These are phyloP conservation scores for Daktulosphaira vitifoliae DNA, from an alignment of 1,140 invertebrate species.

Conservation along the genomic window DNA sequence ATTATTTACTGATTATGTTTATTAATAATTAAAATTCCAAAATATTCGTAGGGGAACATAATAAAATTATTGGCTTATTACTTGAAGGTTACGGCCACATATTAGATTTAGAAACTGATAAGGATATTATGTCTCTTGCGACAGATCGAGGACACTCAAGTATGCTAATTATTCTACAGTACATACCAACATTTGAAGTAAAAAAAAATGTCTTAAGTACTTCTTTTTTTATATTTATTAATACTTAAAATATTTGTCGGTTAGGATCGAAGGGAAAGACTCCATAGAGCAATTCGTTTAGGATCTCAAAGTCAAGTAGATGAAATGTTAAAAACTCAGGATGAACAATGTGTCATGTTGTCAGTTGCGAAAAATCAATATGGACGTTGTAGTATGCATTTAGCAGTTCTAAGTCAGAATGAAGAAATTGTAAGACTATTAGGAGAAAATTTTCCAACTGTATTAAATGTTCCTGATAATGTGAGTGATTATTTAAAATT, in stretches of 20 bases:
- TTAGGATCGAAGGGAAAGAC: conserved; percentile 61
- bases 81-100: conserved; percentile 81
- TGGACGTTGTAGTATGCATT: conserved; percentile 62
- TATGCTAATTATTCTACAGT: conserved; percentile 56
- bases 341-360: conserved; percentile 56
- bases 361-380: conserved; percentile 62
- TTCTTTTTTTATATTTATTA: too few species aligned
- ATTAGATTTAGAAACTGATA: conserved; percentile 63
- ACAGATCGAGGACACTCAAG: conserved; percentile 54
- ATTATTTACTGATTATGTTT: too few species aligned
- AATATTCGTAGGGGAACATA: conserved; percentile 67
- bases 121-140: conserved; percentile 58
- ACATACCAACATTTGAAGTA: conserved; percentile 64
- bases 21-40: too few species aligned
- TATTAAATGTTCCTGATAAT: conserved; percentile 70
- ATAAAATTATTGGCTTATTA: conserved; percentile 64
- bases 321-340: conserved; percentile 50
- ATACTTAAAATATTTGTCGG: neutral
- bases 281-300: conserved; percentile 64
- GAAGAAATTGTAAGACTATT: conserved; percentile 66
- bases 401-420: conserved; percentile 71
- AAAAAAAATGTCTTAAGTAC: too few species aligned
- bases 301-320: conserved; percentile 51
- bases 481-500: conserved; percentile 52
- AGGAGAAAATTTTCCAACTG: conserved; percentile 59